Percentiles rank a stretch among this genome's conserved stretches.
phyloP scores from a whole-genome alignment of 2,113 vertebrate species.

The Sorex araneus region DNA sequence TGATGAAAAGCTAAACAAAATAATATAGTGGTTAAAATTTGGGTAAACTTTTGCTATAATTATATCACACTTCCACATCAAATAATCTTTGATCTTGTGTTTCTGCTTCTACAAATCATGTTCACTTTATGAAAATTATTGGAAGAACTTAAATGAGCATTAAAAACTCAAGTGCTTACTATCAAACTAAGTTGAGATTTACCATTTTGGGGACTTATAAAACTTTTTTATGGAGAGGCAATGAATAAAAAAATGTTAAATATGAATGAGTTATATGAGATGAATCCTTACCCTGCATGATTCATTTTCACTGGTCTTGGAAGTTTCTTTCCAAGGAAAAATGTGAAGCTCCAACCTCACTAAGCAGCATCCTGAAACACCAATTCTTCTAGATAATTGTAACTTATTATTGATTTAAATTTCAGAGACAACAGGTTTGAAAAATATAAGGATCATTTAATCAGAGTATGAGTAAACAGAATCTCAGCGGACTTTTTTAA shows the following conservation, averaged over 20 bases:
- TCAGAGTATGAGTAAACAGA: too few species aligned
- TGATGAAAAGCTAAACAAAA: neutral
- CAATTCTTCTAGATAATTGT: neutral
- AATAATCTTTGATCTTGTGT: neutral
- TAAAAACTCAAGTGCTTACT: neutral
- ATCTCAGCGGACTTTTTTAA: too few species aligned
- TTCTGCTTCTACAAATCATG: neutral
- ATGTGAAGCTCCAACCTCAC: neutral
- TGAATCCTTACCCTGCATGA: neutral
- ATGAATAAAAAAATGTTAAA: neutral
- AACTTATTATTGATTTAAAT: neutral
- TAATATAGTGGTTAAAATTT: neutral
- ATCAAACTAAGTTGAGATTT: neutral
- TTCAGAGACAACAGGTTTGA: neutral
- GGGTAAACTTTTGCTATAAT: neutral
- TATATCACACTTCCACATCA: neutral
- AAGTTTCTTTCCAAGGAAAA: neutral
- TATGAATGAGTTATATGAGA: neutral
- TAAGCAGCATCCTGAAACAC: neutral
- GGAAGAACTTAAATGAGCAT: neutral
- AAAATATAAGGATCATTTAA: neutral
- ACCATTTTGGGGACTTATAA: neutral
- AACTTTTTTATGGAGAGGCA: neutral
- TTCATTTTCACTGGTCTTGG: neutral
- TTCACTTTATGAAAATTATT: neutral